phyloP scores from a whole-genome alignment of 2,113 vertebrate genomes.

The Lampris megalopsis region DNA sequence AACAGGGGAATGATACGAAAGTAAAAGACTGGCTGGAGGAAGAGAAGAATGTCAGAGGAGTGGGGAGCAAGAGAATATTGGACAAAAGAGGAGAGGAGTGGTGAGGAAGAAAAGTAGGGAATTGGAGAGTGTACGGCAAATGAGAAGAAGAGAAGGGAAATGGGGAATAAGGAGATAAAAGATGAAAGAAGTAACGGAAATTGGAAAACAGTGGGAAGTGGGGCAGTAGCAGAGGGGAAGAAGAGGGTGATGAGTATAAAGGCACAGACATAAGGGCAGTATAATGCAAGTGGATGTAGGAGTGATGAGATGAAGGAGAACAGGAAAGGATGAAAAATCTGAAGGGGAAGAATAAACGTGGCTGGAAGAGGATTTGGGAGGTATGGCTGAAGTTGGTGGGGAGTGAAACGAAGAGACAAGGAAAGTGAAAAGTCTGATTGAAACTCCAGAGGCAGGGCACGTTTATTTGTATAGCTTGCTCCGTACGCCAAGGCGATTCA shows the following conservation, averaged over 20 bases:
- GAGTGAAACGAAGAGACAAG: neutral
- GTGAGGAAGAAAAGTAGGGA: constrained; percentile 23
- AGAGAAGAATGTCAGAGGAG: neutral
- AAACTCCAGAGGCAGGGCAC: no score
- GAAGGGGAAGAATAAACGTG: no score
- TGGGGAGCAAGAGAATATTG: constrained; percentile 22
- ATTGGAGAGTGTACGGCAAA: neutral
- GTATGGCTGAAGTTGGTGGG: neutral
- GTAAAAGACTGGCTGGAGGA: constrained; percentile 28
- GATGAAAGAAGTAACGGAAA: neutral
- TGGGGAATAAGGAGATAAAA: neutral
- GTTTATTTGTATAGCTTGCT: no score
- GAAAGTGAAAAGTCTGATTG: no score
- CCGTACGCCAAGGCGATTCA: no score
- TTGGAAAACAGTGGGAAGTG: neutral
- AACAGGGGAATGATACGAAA: constrained; percentile 51
- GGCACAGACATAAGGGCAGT: no score
- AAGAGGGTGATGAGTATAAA: no score
- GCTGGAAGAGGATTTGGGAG: no score
- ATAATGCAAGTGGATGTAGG: no score
- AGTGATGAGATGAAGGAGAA: no score
- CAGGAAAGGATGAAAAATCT: no score
- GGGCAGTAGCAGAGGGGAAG: neutral
- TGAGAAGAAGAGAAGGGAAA: neutral
- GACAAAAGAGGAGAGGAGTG: constrained; percentile 29